These are phyloP conservation scores for Melanotaenia parkinsoni DNA, from an alignment of 2,797 vertebrate species.

Conservation along the genomic window DNA sequence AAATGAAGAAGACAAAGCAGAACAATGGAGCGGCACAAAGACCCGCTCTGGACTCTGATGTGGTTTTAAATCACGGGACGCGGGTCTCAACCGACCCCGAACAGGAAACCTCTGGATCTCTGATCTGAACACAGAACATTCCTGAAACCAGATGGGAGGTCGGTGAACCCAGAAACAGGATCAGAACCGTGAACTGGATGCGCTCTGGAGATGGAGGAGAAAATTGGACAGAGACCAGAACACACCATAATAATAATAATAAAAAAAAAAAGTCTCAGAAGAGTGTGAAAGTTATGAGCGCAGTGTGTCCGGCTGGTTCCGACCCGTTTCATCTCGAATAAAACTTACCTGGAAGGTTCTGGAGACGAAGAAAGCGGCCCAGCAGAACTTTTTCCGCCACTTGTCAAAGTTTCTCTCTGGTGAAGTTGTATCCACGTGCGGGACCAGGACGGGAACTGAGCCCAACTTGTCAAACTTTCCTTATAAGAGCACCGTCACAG, in stretches of 20 bases:
- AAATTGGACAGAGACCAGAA: no score
- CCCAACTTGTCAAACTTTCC: conserved; percentile 78
- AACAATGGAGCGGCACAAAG: conserved; percentile 59
- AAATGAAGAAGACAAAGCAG: conserved; percentile 49
- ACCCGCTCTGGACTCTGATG: conserved; percentile 2
- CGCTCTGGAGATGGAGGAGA: no score
- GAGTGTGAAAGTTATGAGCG: background rate
- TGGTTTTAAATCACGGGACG: background rate
- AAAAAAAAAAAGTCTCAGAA: background rate
- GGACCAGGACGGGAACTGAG: conserved; percentile 73
- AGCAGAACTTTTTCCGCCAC: conserved; percentile 53
- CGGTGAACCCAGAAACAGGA: background rate
- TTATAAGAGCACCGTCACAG: conserved; percentile 77
- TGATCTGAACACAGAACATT: background rate
- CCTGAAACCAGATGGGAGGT: background rate
- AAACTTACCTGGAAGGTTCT: conserved; percentile 70
- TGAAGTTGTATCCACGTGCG: conserved; percentile 65
- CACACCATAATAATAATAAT: no score
- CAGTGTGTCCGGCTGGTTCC: no score
- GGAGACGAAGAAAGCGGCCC: conserved; percentile 52
- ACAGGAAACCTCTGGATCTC: background rate
- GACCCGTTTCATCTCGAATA: background rate
- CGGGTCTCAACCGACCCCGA: background rate
- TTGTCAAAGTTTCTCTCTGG: conserved; percentile 40
- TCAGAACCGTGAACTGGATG: no score